phyloP scores from a whole-genome alignment of 2,113 vertebrate species.

The Sylvia atricapilla region DNA sequence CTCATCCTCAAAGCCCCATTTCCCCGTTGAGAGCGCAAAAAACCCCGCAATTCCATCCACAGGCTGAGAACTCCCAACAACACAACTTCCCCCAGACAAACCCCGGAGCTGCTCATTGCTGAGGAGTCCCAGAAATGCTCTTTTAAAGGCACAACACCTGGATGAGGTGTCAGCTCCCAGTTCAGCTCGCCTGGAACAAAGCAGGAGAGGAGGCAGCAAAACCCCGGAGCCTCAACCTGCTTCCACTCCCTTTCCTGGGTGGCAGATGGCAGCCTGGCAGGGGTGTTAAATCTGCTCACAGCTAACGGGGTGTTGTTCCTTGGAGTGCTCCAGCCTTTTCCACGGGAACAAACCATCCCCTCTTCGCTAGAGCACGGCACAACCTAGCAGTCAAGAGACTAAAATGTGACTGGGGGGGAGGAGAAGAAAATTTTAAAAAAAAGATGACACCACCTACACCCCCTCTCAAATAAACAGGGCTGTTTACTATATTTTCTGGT shows the following conservation, averaged over 20 bases:
- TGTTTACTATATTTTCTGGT: not conserved
- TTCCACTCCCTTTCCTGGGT: not conserved
- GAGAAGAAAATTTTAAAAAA: too few species aligned
- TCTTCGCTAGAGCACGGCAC: not conserved
- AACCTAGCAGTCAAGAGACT: not conserved
- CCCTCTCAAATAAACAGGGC: not conserved
- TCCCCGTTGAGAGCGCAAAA: not conserved
- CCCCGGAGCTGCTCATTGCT: not conserved
- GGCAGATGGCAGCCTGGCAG: constrained; percentile 57
- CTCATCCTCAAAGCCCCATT: not conserved
- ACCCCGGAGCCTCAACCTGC: constrained; percentile 3
- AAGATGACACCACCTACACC: not conserved
- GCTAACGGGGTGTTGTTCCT: not conserved
- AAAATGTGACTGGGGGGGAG: not conserved
- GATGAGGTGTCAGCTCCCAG: not conserved
- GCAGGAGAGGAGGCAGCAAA: not conserved
- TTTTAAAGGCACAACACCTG: not conserved
- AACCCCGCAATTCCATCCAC: not conserved
- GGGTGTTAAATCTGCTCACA: constrained; percentile 42
- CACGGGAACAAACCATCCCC: not conserved
- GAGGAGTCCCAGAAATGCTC: not conserved
- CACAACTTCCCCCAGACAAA: not conserved
- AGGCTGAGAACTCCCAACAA: not conserved
- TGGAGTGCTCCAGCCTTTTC: not conserved
- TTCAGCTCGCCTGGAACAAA: not conserved